Evolutionary conservation across 1,140 invertebrate species (phyloP).

Genomic region (Hycleus phaleratus): DNA sequence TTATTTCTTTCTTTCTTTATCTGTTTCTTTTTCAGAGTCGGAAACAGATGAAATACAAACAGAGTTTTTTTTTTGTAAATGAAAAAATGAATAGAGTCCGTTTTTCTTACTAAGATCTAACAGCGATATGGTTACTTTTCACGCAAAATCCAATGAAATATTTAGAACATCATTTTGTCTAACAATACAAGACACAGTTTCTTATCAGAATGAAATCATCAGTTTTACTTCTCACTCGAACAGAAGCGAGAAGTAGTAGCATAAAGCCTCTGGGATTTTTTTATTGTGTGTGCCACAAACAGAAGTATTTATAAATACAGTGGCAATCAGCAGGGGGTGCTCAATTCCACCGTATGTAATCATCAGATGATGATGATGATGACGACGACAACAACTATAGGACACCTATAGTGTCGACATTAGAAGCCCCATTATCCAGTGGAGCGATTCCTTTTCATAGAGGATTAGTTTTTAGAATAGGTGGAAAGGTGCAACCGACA

Average conservation of each 20-base stretch:
- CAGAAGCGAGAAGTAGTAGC: too few species aligned
- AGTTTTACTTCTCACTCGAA: too few species aligned
- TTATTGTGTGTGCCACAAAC: constrained; percentile 11
- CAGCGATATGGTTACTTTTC: constrained; percentile 13
- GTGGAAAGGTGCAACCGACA: constrained; percentile 22
- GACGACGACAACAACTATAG: background rate
- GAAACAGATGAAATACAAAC: constrained; percentile 13
- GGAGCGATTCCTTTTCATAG: constrained; percentile 22
- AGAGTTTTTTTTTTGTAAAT: background rate
- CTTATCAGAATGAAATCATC: too few species aligned
- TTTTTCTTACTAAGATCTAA: constrained; percentile 2
- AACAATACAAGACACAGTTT: background rate
- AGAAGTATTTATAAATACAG: constrained; percentile 14
- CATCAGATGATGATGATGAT: background rate
- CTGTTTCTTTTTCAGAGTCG: background rate
- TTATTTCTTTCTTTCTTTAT: too few species aligned
- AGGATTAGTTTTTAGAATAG: constrained; percentile 17
- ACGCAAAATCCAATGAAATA: constrained; percentile 12
- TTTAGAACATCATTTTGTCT: constrained; percentile 8
- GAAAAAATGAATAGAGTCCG: background rate
- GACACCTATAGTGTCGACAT: constrained; percentile 21
- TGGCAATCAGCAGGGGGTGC: constrained; percentile 16
- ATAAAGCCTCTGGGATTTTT: too few species aligned
- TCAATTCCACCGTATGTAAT: constrained; percentile 19
- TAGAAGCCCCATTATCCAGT: constrained; percentile 26